Evolutionary conservation across 2,113 vertebrate species (phyloP).

Genomic region (Rafetus swinhoei): DNA sequence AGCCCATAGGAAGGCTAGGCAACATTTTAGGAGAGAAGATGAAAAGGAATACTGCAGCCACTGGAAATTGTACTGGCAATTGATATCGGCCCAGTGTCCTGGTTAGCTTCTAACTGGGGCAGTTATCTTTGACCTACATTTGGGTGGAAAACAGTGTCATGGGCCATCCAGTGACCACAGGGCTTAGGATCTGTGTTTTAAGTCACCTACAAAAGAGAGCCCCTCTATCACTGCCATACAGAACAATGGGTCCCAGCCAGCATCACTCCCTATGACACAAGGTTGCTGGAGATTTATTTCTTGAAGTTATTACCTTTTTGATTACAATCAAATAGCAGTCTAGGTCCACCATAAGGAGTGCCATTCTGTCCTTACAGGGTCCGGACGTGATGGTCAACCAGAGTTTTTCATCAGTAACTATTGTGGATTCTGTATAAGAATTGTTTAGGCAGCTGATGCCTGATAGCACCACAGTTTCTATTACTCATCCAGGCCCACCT

Average conservation of each 20-base stretch:
- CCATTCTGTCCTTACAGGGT: not conserved
- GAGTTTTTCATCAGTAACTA: slow-evolving; percentile 41
- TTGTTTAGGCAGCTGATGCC: slow-evolving; percentile 27
- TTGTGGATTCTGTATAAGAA: slow-evolving; percentile 8
- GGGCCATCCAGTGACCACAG: no score
- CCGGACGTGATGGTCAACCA: slow-evolving; percentile 22
- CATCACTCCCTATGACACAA: not conserved
- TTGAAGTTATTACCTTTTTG: not conserved
- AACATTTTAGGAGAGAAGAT: not conserved
- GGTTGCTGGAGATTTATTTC: not conserved
- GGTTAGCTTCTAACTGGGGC: not conserved
- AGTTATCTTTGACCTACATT: not conserved
- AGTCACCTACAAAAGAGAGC: not conserved
- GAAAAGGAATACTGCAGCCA: not conserved
- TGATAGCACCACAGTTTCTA: not conserved
- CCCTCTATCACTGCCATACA: no score
- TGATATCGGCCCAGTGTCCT: not conserved
- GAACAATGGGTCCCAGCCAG: not conserved
- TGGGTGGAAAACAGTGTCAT: not conserved
- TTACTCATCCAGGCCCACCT: not conserved
- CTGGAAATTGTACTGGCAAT: not conserved
- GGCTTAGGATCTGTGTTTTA: not conserved
- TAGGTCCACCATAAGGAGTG: not conserved
- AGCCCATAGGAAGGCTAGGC: not conserved
- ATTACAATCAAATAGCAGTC: not conserved